Evolutionary conservation across 2,113 vertebrate genomes (phyloP).

Genomic region (Spea multiplicata): DNA sequence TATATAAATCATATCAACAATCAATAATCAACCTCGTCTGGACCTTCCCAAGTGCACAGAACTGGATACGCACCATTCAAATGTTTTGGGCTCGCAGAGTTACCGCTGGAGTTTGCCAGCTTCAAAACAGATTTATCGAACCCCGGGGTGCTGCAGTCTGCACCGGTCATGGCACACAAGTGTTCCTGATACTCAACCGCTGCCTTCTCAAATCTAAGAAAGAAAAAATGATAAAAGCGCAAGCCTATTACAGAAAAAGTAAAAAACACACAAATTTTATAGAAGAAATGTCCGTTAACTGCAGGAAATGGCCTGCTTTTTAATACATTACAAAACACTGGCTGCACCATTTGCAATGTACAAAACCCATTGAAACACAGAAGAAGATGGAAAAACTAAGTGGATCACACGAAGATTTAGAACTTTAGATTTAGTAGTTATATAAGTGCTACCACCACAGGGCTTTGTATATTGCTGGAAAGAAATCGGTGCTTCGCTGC

Average conservation of each 20-base stretch:
- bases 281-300: background rate
- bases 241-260: background rate
- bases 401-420: too few relatives aligned
- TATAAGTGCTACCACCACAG: too few relatives aligned
- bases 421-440: too few relatives aligned
- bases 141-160: slow-evolving; percentile 85
- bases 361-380: too few relatives aligned
- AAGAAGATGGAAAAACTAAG: too few relatives aligned
- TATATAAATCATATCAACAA: background rate
- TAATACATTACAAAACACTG: too few relatives aligned
- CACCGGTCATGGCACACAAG: slow-evolving; percentile 85
- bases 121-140: slow-evolving; percentile 81
- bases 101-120: slow-evolving; percentile 72
- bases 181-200: slow-evolving; percentile 93
- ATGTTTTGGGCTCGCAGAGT: slow-evolving; percentile 89
- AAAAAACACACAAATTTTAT: background rate
- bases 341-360: too few relatives aligned
- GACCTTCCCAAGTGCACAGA: background rate
- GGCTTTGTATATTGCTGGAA: too few relatives aligned
- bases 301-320: background rate
- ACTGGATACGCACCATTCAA: slow-evolving; percentile 74
- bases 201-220: slow-evolving; percentile 91
- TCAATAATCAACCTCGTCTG: background rate
- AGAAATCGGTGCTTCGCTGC: too few relatives aligned
- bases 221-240: too few relatives aligned